phyloP scores from a whole-genome alignment of 2,113 vertebrate genomes.

The Paracanthobrama guichenoti region DNA sequence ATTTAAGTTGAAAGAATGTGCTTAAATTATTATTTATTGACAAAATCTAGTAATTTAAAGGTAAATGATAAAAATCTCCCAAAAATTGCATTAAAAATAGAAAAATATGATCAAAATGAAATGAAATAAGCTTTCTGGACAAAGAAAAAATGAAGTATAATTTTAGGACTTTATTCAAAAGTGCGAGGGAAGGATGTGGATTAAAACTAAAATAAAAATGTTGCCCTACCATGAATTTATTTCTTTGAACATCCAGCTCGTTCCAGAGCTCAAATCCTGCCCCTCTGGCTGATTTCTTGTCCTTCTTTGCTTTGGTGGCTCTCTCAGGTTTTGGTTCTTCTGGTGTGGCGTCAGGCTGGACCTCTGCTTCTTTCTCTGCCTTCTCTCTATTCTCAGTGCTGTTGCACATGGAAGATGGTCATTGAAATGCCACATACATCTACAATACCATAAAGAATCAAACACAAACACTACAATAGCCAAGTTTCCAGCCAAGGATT shows the following conservation, averaged over 20 bases:
- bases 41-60: no score
- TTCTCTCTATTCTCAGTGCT: conserved; percentile 88
- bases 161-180: no score
- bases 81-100: no score
- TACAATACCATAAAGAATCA: not conserved
- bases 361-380: conserved; percentile 67
- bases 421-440: not conserved
- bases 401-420: conserved; percentile 39
- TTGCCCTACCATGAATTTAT: conserved; percentile 85
- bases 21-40: no score
- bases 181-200: no score
- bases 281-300: conserved; percentile 68
- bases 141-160: no score
- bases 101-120: no score
- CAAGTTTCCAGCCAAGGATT: no score
- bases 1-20: no score
- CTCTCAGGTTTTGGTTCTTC: conserved; percentile 61
- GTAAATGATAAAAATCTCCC: no score
- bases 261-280: conserved; percentile 85
- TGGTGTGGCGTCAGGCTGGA: conserved; percentile 51
- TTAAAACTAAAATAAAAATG: not conserved
- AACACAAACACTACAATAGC: not conserved
- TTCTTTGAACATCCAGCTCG: conserved; percentile 89
- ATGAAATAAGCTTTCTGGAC: no score
- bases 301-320: conserved; percentile 67